phyloP scores from a whole-genome alignment of 2,888 invertebrate species.

The Eilema caniola region DNA sequence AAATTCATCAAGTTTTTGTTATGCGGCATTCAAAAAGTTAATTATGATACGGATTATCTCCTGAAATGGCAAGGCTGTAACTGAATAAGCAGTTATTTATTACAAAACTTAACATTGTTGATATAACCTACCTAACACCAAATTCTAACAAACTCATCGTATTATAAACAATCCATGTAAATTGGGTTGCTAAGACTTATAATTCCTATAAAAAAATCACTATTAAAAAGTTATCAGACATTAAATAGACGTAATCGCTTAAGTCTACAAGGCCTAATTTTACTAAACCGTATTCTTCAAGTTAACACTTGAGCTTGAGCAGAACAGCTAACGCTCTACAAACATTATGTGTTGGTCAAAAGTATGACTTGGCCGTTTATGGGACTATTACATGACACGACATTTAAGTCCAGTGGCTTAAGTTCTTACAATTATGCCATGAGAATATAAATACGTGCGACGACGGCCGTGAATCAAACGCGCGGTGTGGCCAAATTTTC shows the following conservation, averaged over 20 bases:
- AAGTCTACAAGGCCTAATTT: too few species aligned
- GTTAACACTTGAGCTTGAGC: too few species aligned
- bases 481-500: neutral
- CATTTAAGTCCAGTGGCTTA: slow-evolving; percentile 1
- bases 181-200: neutral
- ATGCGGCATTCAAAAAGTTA: neutral
- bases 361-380: neutral
- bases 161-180: neutral
- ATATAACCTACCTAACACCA: too few species aligned
- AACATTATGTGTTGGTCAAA: neutral
- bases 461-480: neutral
- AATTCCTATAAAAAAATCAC: too few species aligned
- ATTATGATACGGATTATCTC: slow-evolving; percentile 1
- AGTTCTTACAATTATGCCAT: neutral
- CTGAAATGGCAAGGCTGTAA: neutral
- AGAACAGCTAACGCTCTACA: too few species aligned
- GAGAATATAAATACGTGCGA: neutral
- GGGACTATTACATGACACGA: neutral
- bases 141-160: too few species aligned
- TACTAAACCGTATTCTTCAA: too few species aligned
- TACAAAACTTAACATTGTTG: too few species aligned
- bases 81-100: too few species aligned
- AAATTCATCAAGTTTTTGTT: neutral
- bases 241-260: neutral
- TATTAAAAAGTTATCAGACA: too few species aligned